These are phyloP conservation scores for Stylophora pistillata DNA, from an alignment of 64 coral and sea anemone species.

Conservation along the genomic window DNA sequence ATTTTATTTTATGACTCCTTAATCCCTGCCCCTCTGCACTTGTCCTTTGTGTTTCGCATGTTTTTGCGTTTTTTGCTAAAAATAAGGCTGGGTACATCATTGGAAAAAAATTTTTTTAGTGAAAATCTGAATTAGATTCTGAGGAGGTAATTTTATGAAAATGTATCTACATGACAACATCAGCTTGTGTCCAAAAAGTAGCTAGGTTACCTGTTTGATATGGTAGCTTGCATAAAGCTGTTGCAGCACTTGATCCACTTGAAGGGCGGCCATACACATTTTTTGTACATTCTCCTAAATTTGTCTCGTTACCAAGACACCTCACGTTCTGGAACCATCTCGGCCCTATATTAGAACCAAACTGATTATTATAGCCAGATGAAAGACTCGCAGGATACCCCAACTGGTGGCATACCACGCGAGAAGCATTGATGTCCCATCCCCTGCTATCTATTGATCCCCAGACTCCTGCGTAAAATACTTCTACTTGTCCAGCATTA, in stretches of 20 bases:
- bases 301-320: constrained; percentile 22
- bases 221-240: neutral
- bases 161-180: too few species aligned
- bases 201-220: neutral
- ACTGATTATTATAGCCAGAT: neutral
- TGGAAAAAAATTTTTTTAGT: too few species aligned
- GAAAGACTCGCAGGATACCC: neutral
- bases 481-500: constrained; percentile 15
- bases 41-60: too few species aligned
- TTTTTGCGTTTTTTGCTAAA: too few species aligned
- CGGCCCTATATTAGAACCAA: neutral
- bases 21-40: too few species aligned
- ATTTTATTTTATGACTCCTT: too few species aligned
- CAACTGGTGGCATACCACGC: constrained; percentile 1
- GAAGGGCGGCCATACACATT: neutral
- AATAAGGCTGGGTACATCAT: too few species aligned
- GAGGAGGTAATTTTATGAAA: too few species aligned
- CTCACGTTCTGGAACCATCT: neutral
- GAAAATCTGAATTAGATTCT: too few species aligned
- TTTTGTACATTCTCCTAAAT: constrained; percentile 6
- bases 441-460: neutral
- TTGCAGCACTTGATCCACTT: neutral
- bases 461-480: constrained; percentile 8
- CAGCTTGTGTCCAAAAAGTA: too few species aligned
- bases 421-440: neutral